These are phyloP conservation scores for Choreutis nemorana DNA, from an alignment of 2,888 invertebrate genomes.

Conservation along the genomic window DNA sequence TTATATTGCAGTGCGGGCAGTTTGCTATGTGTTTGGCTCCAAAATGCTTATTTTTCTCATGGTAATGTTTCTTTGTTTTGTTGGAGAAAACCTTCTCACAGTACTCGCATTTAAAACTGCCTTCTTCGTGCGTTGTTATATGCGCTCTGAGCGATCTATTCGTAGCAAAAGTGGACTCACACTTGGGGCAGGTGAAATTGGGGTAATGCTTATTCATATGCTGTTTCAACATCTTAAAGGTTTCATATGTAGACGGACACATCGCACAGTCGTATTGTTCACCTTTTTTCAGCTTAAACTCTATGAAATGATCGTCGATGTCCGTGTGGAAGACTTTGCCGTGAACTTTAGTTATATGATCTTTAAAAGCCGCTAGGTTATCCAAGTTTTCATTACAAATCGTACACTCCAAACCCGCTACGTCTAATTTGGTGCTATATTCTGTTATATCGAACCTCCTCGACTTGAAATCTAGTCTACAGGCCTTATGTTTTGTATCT, in stretches of 20 bases:
- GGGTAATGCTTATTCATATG: constrained; percentile 51
- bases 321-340: constrained; percentile 27
- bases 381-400: constrained; percentile 25
- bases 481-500: constrained; percentile 21
- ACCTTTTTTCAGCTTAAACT: constrained; percentile 43
- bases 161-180: constrained; percentile 37
- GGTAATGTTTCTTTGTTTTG: constrained; percentile 37
- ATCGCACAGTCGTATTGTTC: constrained; percentile 39
- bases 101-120: constrained; percentile 42
- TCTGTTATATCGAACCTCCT: constrained; percentile 29
- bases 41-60: constrained; percentile 43
- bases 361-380: constrained; percentile 23
- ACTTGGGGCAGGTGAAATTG: constrained; percentile 36
- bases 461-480: constrained; percentile 27
- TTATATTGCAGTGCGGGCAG: constrained; percentile 40
- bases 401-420: constrained; percentile 25
- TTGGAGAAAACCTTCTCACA: constrained; percentile 46
- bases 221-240: constrained; percentile 50
- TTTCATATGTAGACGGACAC: constrained; percentile 42
- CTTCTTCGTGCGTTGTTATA: constrained; percentile 32
- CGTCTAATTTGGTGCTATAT: constrained; percentile 35
- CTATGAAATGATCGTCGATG: constrained; percentile 42
- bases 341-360: constrained; percentile 32
- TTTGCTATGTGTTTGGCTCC: constrained; percentile 43
- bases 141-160: constrained; percentile 38